Evolutionary conservation across 1,140 invertebrate species (phyloP).

Genomic region (Tetramorium parvispinum): DNA sequence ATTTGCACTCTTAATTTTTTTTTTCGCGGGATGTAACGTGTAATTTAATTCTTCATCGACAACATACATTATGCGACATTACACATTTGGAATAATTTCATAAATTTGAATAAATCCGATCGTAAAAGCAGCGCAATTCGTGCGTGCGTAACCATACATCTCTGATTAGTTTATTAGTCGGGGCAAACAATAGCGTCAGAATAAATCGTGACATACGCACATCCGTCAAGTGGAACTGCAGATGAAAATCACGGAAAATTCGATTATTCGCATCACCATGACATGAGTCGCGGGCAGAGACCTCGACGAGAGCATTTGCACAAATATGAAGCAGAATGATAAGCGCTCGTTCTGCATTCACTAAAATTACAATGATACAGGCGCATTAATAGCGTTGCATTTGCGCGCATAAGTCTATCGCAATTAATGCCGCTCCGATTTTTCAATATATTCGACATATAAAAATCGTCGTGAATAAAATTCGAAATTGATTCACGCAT

Average conservation of each 20-base stretch:
- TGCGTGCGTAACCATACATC: neutral
- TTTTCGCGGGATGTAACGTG: neutral
- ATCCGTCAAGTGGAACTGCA: conserved; percentile 57
- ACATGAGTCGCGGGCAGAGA: conserved; percentile 35
- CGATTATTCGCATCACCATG: conserved; percentile 65
- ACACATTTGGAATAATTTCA: neutral
- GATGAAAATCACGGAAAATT: conserved; percentile 71
- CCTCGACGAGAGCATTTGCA: neutral
- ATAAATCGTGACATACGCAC: conserved; percentile 55
- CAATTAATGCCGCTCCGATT: conserved; percentile 5
- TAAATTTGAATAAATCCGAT: neutral
- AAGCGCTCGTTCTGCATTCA: conserved; percentile 43
- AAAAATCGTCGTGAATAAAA: conserved; percentile 34
- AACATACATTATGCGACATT: neutral
- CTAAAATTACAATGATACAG: conserved; percentile 68
- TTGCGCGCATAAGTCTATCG: conserved; percentile 38
- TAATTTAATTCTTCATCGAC: neutral
- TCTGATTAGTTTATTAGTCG: conserved; percentile 31
- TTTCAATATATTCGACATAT: neutral
- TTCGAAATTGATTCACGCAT: conserved; percentile 14
- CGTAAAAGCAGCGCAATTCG: neutral
- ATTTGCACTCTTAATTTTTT: neutral
- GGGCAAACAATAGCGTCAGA: conserved; percentile 48
- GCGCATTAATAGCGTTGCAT: conserved; percentile 31
- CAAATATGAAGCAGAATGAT: conserved; percentile 35